Base-by-base conservation (phyloP, 2,888 invertebrate species). In the Perizoma flavofasciatum region DNA sequence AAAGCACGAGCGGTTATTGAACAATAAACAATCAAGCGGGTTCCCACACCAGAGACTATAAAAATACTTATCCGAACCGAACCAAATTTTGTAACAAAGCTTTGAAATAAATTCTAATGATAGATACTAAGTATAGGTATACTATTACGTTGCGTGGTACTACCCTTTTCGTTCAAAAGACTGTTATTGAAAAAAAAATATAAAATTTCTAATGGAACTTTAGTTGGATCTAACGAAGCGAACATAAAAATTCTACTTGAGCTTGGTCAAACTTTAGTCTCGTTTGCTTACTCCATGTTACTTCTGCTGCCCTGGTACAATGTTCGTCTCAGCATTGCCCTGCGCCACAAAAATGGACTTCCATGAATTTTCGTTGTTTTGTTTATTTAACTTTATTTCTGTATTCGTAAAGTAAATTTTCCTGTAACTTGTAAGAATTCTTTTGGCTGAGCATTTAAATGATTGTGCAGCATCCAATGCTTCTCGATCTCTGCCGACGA, bases 251-350 rank as follows among this genome's bases (percentile, higher is more conserved):
- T 7, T 6, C 37, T 6, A 37, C 37, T 6, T 4, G 7, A 37
- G 7, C 37, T 37, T 33, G 40, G 37, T 39, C 49, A 54, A 37
- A 54, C 35, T 39, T 35, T 11, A 10, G 34, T 58, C 39, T 55
- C 35, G 33, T 47, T 53, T 10, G 35, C 52, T 33, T 49, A 59
- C 55, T 69, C 60, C 62, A 61, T 59, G 49, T 49, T 22, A 53
- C 65, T 61, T 72, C 70, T 82, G 79, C 59, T 70, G 55, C 65
- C 83, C 79, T 83, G 71, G 84, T 84, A 83, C 69, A 75, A 75
- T 77, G 81, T 80, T 78, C 78, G 75, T 78, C 74, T 72, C 72
- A 64, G 69, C 67, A 52, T 66, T 64, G 68, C 48, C 63, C 62
- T 60, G 57, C 58, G 58, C 57, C 53, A 66, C 65, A 61, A 65